Conservation (phyloP, 2,888 invertebrate species). For the Anthrax anthrax region DNA sequence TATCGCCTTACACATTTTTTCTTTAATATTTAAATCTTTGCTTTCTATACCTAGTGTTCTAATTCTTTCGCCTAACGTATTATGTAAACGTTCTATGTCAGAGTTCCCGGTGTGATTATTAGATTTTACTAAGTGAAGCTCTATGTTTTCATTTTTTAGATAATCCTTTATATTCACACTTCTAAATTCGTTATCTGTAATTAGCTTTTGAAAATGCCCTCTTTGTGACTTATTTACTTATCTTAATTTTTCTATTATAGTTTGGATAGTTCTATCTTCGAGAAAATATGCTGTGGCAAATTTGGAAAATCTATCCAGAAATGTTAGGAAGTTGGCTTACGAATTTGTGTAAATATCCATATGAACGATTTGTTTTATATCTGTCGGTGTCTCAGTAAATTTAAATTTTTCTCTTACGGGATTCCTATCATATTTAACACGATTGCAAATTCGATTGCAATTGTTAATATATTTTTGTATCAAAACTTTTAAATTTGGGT, state of each 20-base stretch:
- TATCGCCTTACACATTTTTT: constrained; percentile 4
- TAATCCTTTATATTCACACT: constrained; percentile 10
- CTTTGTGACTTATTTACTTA: constrained; percentile 6
- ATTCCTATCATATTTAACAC: constrained; percentile 2
- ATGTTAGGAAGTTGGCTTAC: neutral
- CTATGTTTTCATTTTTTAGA: constrained; percentile 8
- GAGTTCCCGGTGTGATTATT: constrained; percentile 13
- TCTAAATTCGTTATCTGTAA: constrained; percentile 14
- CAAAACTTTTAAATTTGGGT: neutral
- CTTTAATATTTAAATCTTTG: constrained; percentile 2
- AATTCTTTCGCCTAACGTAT: neutral
- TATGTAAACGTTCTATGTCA: constrained; percentile 12
- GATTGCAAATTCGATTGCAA: constrained; percentile 1
- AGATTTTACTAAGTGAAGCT: constrained; percentile 13
- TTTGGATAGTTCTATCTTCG: constrained; percentile 11
- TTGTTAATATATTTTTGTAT: constrained; percentile 3
- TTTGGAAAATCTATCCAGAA: constrained; percentile 9
- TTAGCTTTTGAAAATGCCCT: constrained; percentile 9
- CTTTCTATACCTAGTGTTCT: neutral
- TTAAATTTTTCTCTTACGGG: neutral
- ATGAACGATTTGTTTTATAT: constrained; percentile 6
- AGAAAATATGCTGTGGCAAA: constrained; percentile 11
- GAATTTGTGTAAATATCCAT: constrained; percentile 1
- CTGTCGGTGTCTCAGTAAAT: neutral
- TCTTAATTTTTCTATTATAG: constrained; percentile 11